A percentile compares a stretch with the other conserved stretches of the same genome.
Evolutionary conservation across 2,888 invertebrate species (phyloP).

Genomic region (Pseudococcus viburni): DNA sequence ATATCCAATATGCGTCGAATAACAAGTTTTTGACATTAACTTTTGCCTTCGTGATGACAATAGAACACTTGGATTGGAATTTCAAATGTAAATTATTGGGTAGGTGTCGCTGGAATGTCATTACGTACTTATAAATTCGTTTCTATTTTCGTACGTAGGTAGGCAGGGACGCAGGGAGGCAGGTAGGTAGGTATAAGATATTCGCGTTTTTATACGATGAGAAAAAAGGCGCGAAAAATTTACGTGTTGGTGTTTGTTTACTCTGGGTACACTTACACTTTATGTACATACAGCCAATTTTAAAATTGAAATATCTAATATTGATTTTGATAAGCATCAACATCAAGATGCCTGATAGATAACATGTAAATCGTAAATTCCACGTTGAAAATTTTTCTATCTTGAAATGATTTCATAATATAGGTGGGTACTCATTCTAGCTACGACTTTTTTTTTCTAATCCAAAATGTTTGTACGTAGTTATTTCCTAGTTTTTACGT

Average conservation of each 20-base stretch:
- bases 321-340: too few relatives aligned
- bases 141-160: too few relatives aligned
- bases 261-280: background rate
- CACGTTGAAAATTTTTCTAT: too few relatives aligned
- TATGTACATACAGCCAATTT: too few relatives aligned
- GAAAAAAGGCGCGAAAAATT: constrained; percentile 15
- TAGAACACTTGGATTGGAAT: background rate
- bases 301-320: too few relatives aligned
- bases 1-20: background rate
- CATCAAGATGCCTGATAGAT: too few relatives aligned
- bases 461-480: background rate
- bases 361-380: too few relatives aligned
- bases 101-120: constrained; percentile 22
- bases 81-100: constrained; percentile 5
- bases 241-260: background rate
- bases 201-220: background rate
- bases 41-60: background rate
- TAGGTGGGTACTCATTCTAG: background rate
- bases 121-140: background rate
- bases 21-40: constrained; percentile 19
- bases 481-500: background rate
- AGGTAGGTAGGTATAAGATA: background rate
- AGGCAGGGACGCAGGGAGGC: too few relatives aligned
- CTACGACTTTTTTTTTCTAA: background rate
- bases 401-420: too few relatives aligned